phyloP scores from a whole-genome alignment of 2,888 invertebrate genomes.

The Tetheella fluctuosa region DNA sequence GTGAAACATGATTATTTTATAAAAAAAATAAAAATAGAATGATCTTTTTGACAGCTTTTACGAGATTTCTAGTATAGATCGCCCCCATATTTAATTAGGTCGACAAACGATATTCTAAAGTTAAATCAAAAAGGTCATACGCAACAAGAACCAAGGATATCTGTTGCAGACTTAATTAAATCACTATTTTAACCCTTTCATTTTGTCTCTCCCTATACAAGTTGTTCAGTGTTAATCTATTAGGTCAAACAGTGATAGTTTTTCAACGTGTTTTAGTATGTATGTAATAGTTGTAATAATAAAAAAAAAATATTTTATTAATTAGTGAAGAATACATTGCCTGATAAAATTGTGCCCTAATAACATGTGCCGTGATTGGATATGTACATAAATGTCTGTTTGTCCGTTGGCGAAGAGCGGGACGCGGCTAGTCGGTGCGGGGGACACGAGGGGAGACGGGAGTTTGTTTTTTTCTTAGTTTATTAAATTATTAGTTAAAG shows the following conservation, averaged over 20 bases:
- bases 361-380: constrained; percentile 67
- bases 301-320: constrained; percentile 50
- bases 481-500: constrained; percentile 69
- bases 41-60: constrained; percentile 57
- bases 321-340: constrained; percentile 51
- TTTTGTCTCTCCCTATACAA: constrained; percentile 35
- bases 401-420: constrained; percentile 28
- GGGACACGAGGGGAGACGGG: constrained; percentile 35
- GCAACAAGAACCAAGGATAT: not conserved
- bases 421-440: constrained; percentile 44
- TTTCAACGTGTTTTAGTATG: constrained; percentile 64
- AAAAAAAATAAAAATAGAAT: constrained; percentile 50
- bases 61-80: constrained; percentile 44
- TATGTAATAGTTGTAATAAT: constrained; percentile 58
- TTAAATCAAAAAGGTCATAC: not conserved
- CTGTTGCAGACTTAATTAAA: not conserved
- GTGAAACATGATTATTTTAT: constrained; percentile 64
- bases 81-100: constrained; percentile 22
- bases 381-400: constrained; percentile 30
- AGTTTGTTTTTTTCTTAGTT: constrained; percentile 44
- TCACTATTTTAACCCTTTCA: constrained; percentile 1
- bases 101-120: not conserved
- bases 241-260: constrained; percentile 68
- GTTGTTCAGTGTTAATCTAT: constrained; percentile 45
- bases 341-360: constrained; percentile 76